A percentile compares a stretch with the other conserved stretches of the same genome.
phyloP scores from a whole-genome alignment of 92 coral and sea anemone species.

The Anthopleura xanthogrammica region DNA sequence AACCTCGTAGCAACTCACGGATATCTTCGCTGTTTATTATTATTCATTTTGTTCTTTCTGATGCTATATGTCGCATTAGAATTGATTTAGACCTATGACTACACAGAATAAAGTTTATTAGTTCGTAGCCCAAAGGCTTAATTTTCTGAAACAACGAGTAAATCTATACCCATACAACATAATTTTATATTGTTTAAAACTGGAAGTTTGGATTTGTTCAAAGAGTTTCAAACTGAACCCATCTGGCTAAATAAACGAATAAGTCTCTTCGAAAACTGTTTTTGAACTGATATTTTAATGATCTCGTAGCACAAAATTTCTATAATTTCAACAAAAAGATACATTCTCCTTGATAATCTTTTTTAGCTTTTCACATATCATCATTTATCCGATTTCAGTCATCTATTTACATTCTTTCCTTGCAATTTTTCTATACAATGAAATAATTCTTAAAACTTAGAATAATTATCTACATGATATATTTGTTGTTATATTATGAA shows the following conservation, averaged over 20 bases:
- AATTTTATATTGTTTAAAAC: neutral
- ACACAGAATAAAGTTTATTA: neutral
- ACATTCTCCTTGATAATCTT: neutral
- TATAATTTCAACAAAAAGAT: conserved; percentile 6
- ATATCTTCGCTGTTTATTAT: neutral
- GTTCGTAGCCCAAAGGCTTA: neutral
- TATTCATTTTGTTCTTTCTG: neutral
- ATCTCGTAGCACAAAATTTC: neutral
- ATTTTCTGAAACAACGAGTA: neutral
- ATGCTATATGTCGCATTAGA: neutral
- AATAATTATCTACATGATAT: neutral
- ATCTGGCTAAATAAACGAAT: neutral
- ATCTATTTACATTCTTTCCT: neutral
- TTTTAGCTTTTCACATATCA: neutral
- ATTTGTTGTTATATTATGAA: too few species aligned
- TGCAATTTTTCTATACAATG: neutral
- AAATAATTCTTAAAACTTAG: neutral
- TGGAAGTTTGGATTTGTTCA: neutral
- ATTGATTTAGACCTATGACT: neutral
- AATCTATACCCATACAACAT: neutral
- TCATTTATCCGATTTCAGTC: neutral
- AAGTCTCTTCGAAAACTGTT: neutral
- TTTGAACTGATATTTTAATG: conserved; percentile 1
- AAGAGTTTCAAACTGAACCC: neutral
- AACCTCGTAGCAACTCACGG: neutral